Conservation (phyloP, 2,888 invertebrate species). For the Agonopterix alstromeriana region DNA sequence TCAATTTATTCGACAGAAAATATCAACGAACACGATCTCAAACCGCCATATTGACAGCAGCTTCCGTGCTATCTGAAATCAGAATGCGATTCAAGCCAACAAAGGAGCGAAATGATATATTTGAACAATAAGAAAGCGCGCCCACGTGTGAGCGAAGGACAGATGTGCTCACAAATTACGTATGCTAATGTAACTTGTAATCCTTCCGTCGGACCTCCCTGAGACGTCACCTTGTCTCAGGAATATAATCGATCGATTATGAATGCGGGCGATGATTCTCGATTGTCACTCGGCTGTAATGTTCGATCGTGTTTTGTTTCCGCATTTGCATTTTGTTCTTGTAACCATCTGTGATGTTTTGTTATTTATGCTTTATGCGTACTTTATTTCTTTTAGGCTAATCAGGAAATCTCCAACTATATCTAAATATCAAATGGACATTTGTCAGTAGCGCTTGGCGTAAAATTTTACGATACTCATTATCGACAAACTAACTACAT, state of each 20-base stretch:
- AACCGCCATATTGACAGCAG: conserved; percentile 30
- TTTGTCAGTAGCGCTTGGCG: no score
- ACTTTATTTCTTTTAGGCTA: no score
- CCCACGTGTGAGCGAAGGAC: conserved; percentile 45
- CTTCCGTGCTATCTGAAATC: conserved; percentile 46
- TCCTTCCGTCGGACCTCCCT: conserved; percentile 70
- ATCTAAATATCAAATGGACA: no score
- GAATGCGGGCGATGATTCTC: conserved; percentile 34
- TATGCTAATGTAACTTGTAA: conserved; percentile 69
- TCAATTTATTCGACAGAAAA: conserved; percentile 33
- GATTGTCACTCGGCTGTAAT: conserved; percentile 27
- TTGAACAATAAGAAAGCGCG: conserved; percentile 60
- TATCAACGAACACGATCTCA: conserved; percentile 28
- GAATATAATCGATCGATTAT: conserved; percentile 57
- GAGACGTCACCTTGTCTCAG: conserved; percentile 38
- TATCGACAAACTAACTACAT: no score
- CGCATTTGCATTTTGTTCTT: conserved; percentile 17
- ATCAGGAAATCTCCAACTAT: no score
- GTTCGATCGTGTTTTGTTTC: conserved; percentile 20
- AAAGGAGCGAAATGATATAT: conserved; percentile 50
- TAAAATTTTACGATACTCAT: no score
- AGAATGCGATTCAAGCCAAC: conserved; percentile 31
- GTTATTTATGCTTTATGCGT: no score
- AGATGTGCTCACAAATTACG: conserved; percentile 67
- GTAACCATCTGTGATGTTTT: no score